These are phyloP conservation scores for Carassius carassius DNA, from an alignment of 2,113 vertebrate genomes.

Conservation along the genomic window DNA sequence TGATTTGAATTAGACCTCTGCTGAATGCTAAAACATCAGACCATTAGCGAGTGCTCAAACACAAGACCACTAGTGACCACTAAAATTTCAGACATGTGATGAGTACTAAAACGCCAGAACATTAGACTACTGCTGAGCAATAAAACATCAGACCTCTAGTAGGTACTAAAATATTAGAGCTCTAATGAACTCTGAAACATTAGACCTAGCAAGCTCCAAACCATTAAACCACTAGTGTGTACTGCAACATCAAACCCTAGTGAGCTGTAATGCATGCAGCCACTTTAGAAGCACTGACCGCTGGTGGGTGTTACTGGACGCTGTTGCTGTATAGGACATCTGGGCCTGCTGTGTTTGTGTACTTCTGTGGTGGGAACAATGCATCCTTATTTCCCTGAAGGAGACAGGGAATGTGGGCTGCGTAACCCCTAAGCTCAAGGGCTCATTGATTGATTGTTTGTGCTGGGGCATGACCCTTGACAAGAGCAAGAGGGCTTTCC, in stretches of 20 bases:
- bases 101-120: slow-evolving; percentile 30
- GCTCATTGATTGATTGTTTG: slow-evolving; percentile 52
- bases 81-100: slow-evolving; percentile 30
- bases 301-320: slow-evolving; percentile 5
- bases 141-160: slow-evolving; percentile 38
- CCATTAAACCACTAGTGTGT: slow-evolving; percentile 26
- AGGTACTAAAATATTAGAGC: slow-evolving; percentile 33
- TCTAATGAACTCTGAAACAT: slow-evolving; percentile 43
- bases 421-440: slow-evolving; percentile 37
- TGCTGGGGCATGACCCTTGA: slow-evolving; percentile 34
- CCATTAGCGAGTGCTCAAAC: slow-evolving; percentile 3
- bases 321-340: slow-evolving; percentile 9
- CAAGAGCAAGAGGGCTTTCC: slow-evolving; percentile 39
- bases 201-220: slow-evolving; percentile 25
- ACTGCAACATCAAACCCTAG: slow-evolving; percentile 13
- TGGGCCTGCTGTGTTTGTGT: slow-evolving; percentile 27
- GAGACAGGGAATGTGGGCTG: slow-evolving; percentile 21
- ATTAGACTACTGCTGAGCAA: slow-evolving; percentile 34
- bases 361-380: slow-evolving; percentile 4
- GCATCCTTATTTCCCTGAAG: slow-evolving; percentile 36
- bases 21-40: slow-evolving; percentile 19
- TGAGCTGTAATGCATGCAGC: slow-evolving; percentile 12
- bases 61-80: slow-evolving; percentile 8
- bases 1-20: background rate
- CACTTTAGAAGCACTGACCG: slow-evolving; percentile 3